Evolutionary conservation across 2,888 invertebrate genomes (phyloP).

Genomic region (Taphrorychus bicolor): DNA sequence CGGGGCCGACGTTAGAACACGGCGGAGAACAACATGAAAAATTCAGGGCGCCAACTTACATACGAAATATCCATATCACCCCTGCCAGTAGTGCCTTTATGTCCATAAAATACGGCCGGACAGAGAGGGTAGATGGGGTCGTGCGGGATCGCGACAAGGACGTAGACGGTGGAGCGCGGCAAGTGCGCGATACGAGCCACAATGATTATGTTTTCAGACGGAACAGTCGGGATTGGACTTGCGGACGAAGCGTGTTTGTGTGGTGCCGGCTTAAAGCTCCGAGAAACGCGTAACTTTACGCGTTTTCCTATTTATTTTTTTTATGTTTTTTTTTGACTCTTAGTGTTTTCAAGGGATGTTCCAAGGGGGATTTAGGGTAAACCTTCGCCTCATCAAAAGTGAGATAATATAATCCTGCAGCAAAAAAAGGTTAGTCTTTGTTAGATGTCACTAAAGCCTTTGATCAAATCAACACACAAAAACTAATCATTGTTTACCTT

Average conservation of each 20-base stretch:
- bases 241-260: constrained; percentile 5
- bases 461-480: too few relatives aligned
- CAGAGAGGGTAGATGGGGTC: neutral
- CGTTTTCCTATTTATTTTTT: too few relatives aligned
- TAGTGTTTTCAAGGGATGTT: too few relatives aligned
- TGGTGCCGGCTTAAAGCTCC: neutral
- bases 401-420: neutral
- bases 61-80: constrained; percentile 41
- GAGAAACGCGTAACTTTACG: constrained; percentile 25
- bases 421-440: neutral
- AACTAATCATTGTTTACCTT: too few relatives aligned
- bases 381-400: neutral
- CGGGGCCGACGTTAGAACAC: neutral
- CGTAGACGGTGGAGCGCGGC: constrained; percentile 14
- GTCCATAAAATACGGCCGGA: constrained; percentile 14
- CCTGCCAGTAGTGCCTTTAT: constrained; percentile 29
- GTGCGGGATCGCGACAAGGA: constrained; percentile 9
- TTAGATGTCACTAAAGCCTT: neutral
- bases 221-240: constrained; percentile 21
- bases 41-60: constrained; percentile 40
- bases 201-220: constrained; percentile 30
- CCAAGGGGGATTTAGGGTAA: neutral
- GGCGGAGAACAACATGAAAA: constrained; percentile 25
- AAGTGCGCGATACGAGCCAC: constrained; percentile 21
- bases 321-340: too few relatives aligned